Evolutionary conservation across 2,888 invertebrate species (phyloP), one percentile per base, ranked within the genome.

Genomic region (Yponomeuta plumbellus): DNA sequence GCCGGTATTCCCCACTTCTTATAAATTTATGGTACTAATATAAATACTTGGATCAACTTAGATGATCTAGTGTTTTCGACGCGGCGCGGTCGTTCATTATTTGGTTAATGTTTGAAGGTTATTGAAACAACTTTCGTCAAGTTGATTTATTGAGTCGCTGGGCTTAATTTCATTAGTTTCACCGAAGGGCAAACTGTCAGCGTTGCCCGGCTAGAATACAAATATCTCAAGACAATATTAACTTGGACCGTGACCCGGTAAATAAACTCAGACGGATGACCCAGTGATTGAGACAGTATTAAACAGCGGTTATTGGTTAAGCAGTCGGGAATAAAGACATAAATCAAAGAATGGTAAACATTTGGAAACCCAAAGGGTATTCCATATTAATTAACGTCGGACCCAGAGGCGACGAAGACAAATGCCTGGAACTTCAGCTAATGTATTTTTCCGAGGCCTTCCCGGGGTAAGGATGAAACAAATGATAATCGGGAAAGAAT

Each of bases 401-500:
- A 74, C 76, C 76, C 77, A 79, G 82, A 83, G 81, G 80, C 87
- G 89, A 90, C 90, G 88, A 88, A 89, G 89, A 91, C 85, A 84
- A 89, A 91, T 88, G 86, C 78, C 80, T 77, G 83, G 80, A 78
- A 76, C 80, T 75, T 76, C 79, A 52, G 44, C 77, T 88, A 88
- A 91, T 89, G 84, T 90, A 90, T 89, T 90, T 91, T 89, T 89
- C 87, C 83, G 76, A 77, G 80, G 79, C 83, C 78, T 65, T 80
- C 78, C 77, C 76, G 75, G 76, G 71, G 68, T 69, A 69, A 61
- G 75, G 86, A 82, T 84, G 79, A 88, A 88, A 90, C 88, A 87
- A 90, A 91, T 91, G 89, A 88, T 90, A 90, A 90, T 90, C 89
- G 88, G 84, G 81, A 82, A 86, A 84, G 88, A 89, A 89, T 89